Conservation (phyloP, 2,888 invertebrate species). For the Apodemia mormo region DNA sequence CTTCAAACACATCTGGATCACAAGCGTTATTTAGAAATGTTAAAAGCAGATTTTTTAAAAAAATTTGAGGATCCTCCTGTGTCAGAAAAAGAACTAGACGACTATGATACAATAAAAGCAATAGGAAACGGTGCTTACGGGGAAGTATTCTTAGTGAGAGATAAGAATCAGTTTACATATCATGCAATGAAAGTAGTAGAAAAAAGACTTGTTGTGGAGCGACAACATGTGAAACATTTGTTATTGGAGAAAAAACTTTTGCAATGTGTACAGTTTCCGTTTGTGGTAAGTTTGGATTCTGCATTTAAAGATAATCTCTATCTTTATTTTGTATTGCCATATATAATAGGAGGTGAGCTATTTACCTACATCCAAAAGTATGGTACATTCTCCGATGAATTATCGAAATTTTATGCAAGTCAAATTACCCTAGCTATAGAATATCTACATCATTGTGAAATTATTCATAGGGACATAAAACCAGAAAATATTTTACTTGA, state of each 20-base stretch:
- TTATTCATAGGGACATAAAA: slow-evolving; percentile 94
- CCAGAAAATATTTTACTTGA: slow-evolving; percentile 94
- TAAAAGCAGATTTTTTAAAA: slow-evolving; percentile 59
- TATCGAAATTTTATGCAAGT: slow-evolving; percentile 92
- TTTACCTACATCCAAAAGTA: slow-evolving; percentile 87
- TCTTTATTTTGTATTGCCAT: slow-evolving; percentile 92
- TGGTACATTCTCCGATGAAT: slow-evolving; percentile 85
- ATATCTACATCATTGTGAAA: slow-evolving; percentile 92
- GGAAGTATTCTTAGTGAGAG: slow-evolving; percentile 88
- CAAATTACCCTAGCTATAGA: slow-evolving; percentile 95
- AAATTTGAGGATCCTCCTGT: slow-evolving; percentile 44
- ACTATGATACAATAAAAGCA: slow-evolving; percentile 88
- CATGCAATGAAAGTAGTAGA: slow-evolving; percentile 95
- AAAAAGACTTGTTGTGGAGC: slow-evolving; percentile 91
- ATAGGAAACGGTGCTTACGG: slow-evolving; percentile 96
- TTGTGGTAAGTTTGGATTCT: slow-evolving; percentile 89
- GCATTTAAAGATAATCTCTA: slow-evolving; percentile 93
- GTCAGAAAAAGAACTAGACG: slow-evolving; percentile 56
- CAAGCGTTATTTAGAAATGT: slow-evolving; percentile 57
- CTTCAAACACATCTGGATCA: slow-evolving; percentile 60
- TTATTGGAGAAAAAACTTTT: slow-evolving; percentile 93
- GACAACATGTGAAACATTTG: slow-evolving; percentile 93
- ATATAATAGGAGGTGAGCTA: slow-evolving; percentile 92
- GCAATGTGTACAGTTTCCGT: slow-evolving; percentile 91
- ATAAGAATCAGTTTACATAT: slow-evolving; percentile 83